Evolutionary conservation across 2,797 vertebrate species (phyloP).

Genomic region (Gobio occitaniae): DNA sequence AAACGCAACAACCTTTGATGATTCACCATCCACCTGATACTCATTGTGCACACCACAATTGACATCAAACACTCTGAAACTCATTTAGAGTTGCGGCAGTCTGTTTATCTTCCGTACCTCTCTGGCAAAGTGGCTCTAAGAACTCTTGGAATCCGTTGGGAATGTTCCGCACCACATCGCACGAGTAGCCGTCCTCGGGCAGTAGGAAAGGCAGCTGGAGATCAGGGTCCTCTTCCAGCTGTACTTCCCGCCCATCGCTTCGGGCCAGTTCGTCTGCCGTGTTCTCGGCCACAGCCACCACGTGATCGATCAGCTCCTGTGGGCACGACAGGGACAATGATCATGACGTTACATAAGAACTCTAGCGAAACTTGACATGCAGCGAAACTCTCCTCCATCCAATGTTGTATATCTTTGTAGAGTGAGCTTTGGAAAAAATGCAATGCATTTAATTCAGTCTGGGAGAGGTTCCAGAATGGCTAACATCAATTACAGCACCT

Average conservation of each 20-base stretch:
- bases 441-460: not conserved
- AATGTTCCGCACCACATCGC: conserved; percentile 95
- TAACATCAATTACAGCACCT: conserved; percentile 22
- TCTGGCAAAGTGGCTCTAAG: conserved; percentile 94
- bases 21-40: conserved; percentile 16
- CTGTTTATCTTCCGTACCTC: conserved; percentile 77
- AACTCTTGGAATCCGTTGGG: conserved; percentile 97
- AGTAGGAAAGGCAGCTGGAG: conserved; percentile 96
- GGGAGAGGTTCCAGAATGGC: not conserved
- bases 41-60: not conserved
- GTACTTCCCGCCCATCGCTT: conserved; percentile 94
- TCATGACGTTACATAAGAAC: not conserved
- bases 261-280: conserved; percentile 95
- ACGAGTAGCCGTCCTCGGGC: conserved; percentile 98
- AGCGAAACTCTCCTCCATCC: not conserved
- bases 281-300: conserved; percentile 95
- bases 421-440: not conserved
- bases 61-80: not conserved
- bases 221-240: conserved; percentile 95
- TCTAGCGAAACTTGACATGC: not conserved
- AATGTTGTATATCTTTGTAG: not conserved
- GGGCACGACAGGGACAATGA: not conserved
- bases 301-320: conserved; percentile 93
- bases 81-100: not conserved
- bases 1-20: not conserved